phyloP scores from a whole-genome alignment of 2,888 invertebrate species.

The Acheta domesticus region DNA sequence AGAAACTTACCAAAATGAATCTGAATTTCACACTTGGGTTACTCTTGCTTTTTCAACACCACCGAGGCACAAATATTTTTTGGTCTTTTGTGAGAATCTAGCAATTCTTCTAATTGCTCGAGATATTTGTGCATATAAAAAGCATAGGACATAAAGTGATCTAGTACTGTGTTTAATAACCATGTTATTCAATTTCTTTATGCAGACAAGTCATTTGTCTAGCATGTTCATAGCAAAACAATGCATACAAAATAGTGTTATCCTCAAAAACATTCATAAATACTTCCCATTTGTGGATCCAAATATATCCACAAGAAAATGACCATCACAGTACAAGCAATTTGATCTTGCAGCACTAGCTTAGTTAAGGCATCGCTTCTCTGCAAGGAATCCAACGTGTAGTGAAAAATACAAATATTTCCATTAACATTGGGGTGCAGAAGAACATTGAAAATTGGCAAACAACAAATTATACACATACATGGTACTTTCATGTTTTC shows the following conservation, averaged over 20 bases:
- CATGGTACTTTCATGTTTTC: not conserved
- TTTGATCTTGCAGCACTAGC: not conserved
- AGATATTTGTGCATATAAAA: too few species aligned
- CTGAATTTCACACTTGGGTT: too few species aligned
- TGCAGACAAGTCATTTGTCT: not conserved
- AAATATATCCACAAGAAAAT: not conserved
- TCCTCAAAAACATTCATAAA: conserved; percentile 27
- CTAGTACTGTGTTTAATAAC: too few species aligned
- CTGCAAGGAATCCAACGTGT: not conserved
- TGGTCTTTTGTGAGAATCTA: too few species aligned
- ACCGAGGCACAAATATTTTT: too few species aligned
- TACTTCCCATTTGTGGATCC: not conserved
- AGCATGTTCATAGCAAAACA: conserved; percentile 26
- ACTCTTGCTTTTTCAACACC: too few species aligned
- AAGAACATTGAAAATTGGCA: not conserved
- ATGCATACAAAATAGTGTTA: conserved; percentile 29
- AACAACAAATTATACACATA: not conserved
- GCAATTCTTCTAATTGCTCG: too few species aligned
- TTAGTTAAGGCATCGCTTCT: not conserved
- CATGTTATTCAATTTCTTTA: too few species aligned
- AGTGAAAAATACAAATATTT: not conserved
- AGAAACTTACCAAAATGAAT: too few species aligned
- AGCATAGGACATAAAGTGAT: too few species aligned
- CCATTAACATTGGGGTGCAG: not conserved
- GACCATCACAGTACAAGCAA: not conserved